Evolutionary conservation across 1,140 invertebrate species (phyloP).

Genomic region (Scaptodrosophila lebanonensis): DNA sequence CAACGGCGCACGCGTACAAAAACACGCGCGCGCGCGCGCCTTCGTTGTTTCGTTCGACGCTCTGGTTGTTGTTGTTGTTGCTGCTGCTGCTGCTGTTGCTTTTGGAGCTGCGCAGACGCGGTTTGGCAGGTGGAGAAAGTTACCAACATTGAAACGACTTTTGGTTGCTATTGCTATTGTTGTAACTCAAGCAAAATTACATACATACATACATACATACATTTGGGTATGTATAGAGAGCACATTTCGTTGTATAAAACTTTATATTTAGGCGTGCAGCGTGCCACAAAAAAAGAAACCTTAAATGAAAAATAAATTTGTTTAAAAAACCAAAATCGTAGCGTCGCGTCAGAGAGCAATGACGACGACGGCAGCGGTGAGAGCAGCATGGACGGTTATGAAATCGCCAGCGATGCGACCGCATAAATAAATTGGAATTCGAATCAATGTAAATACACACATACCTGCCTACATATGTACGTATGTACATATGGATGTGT

Average conservation of each 20-base stretch:
- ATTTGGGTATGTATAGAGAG: not conserved
- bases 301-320: conserved; percentile 50
- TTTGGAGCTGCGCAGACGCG: conserved; percentile 29
- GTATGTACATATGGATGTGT: conserved; percentile 3
- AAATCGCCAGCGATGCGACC: conserved; percentile 66
- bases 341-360: no score
- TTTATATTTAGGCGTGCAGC: not conserved
- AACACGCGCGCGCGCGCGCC: not conserved
- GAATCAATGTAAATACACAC: conserved; percentile 48
- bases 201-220: conserved; percentile 16
- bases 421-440: conserved; percentile 28
- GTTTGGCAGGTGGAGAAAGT: conserved; percentile 63
- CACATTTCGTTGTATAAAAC: conserved; percentile 43
- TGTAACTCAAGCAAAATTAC: conserved; percentile 39
- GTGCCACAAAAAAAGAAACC: conserved; percentile 18
- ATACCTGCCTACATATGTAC: conserved; percentile 23
- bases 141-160: conserved; percentile 72
- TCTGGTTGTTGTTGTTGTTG: not conserved
- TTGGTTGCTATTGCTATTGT: conserved; percentile 55
- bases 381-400: conserved; percentile 60
- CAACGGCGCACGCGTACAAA: conserved; percentile 1
- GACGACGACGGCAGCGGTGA: no score
- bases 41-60: not conserved
- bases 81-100: conserved; percentile 32
- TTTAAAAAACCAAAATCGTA: conserved; percentile 23